Evolutionary conservation across 2,113 vertebrate species (phyloP), one percentile per base, ranked within the genome.

Genomic region (Equus quagga): DNA sequence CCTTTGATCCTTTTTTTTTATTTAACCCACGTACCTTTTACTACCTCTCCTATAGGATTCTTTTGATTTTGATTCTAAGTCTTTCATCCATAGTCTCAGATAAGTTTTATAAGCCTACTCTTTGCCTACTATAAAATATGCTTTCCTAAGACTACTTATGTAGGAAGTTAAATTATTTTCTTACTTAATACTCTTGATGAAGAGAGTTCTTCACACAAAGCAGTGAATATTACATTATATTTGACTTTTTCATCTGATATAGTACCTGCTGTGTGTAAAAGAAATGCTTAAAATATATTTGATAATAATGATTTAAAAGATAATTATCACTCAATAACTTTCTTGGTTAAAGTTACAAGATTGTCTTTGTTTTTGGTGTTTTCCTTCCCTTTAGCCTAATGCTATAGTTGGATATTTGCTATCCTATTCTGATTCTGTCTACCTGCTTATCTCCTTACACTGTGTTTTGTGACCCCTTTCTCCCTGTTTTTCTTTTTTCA

Each of bases 11-110:
- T 91, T 73, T 89, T 85, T 13, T 24, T 93, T 87, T 62, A 54
- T 83, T 95, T 95, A 80, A 70, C 5, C 33, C 60, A 51, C 15
- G n/a, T 87, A 80, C 4, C 56, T 91, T 89, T 89, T 92, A 44
- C 33, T 13, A 82, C 28, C 6, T 94, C 33, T 54, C 2, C 44
- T 10, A 69, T 49, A 88, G 41, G n/a, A 67, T 73, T 78, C 67
- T 76, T 95, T 46, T 80, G 54, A 69, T 89, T 19, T 41, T 58
- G 58, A 58, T 56, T 91, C 21, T 84, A 69, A 11, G 11, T 51
- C 79, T 92, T 89, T 89, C 62, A 84, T 92, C 44, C 24, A 33
- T 44, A 12, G 49, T 89, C 36, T 75, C 17, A 49, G 60, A 80
- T 84, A 94, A 89, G n/a, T 36, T 89, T 96, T 60, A 6, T 26